phyloP scores from a whole-genome alignment of 2,888 invertebrate species.

The Entomobrya multifasciata region DNA sequence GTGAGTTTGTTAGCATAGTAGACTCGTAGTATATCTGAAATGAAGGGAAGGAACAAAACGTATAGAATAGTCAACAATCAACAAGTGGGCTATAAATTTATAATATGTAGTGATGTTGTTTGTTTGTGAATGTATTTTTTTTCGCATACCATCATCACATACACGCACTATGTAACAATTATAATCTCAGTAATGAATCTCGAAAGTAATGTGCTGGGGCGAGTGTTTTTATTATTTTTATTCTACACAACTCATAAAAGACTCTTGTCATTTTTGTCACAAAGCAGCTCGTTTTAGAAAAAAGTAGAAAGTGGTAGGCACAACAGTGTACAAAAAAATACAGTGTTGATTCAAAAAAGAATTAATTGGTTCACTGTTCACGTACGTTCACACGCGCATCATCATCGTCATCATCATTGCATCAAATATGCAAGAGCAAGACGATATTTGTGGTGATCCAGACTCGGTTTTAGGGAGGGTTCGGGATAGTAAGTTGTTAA shows the following conservation, averaged over 20 bases:
- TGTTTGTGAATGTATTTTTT: no score
- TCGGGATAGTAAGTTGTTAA: constrained; percentile 67
- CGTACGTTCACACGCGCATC: background rate
- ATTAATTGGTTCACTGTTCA: constrained; percentile 8
- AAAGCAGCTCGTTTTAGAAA: constrained; percentile 10
- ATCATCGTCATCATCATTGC: constrained; percentile 1
- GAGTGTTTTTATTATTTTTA: constrained; percentile 46
- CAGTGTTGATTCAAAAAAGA: constrained; percentile 15
- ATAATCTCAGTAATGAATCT: constrained; percentile 46
- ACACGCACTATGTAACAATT: constrained; percentile 27
- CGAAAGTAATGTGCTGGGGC: constrained; percentile 53
- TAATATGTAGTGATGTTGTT: constrained; percentile 46
- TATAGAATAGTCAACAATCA: constrained; percentile 17
- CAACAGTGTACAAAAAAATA: background rate
- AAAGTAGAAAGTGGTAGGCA: constrained; percentile 52
- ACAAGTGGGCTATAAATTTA: constrained; percentile 21
- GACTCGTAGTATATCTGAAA: no score
- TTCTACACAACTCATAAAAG: constrained; percentile 22
- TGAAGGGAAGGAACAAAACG: background rate
- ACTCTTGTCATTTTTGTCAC: constrained; percentile 49
- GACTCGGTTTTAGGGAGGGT: constrained; percentile 68
- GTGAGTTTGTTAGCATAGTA: constrained; percentile 24
- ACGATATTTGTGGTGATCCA: constrained; percentile 55
- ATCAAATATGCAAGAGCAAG: constrained; percentile 58
- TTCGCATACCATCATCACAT: no score